These are phyloP conservation scores for Chauna torquata DNA, from an alignment of 2,113 vertebrate species.

Conservation along the genomic window DNA sequence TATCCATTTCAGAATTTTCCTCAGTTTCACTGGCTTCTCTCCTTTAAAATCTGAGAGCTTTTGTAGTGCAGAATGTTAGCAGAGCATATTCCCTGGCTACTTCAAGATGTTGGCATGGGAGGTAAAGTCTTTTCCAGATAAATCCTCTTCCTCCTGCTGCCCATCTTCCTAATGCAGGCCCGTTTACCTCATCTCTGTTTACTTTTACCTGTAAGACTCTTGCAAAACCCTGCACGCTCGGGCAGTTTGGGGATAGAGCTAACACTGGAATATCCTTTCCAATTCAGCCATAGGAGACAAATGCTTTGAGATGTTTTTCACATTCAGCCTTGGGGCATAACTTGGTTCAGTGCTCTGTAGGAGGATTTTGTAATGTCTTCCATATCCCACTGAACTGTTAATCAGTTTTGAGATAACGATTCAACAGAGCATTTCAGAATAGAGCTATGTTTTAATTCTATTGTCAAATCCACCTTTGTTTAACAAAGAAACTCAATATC, in stretches of 20 bases:
- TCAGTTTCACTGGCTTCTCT: not conserved
- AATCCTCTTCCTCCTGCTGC: not conserved
- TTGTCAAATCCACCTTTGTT: not conserved
- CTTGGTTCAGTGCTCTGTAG: not conserved
- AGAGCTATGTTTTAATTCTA: not conserved
- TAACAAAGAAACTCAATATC: not conserved
- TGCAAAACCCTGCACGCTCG: not conserved
- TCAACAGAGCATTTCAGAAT: not conserved
- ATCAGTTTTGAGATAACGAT: not conserved
- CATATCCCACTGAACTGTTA: not conserved
- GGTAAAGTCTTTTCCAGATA: not conserved
- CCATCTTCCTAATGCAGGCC: not conserved
- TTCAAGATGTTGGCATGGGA: not conserved
- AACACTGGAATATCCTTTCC: not conserved
- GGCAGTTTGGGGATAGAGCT: not conserved
- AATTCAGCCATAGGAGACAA: not conserved
- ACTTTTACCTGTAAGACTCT: not conserved
- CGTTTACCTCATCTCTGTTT: not conserved
- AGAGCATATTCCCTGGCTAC: not conserved
- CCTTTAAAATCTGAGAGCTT: not conserved
- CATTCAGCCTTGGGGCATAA: not conserved
- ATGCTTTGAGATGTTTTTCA: not conserved
- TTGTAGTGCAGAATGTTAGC: not conserved
- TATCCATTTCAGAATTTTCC: not conserved
- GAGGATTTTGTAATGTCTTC: not conserved